phyloP scores from a whole-genome alignment of 2,888 invertebrate genomes.

The Noctua janthina region DNA sequence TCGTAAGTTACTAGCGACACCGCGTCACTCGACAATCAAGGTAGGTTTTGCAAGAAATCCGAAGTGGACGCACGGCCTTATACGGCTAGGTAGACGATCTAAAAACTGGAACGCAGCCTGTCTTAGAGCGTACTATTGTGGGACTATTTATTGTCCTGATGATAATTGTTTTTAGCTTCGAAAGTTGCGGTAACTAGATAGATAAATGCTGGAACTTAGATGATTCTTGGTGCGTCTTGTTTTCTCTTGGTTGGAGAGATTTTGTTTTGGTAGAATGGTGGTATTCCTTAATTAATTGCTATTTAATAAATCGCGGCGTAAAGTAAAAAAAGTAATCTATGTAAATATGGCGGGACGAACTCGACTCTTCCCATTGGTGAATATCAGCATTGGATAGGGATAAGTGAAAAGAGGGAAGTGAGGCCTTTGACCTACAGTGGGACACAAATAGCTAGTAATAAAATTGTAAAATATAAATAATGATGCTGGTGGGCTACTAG shows the following conservation, averaged over 20 bases:
- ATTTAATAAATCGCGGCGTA: neutral
- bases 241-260: slow-evolving; percentile 27
- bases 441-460: too few relatives aligned
- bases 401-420: too few relatives aligned
- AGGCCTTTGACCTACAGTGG: too few relatives aligned
- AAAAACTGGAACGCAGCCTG: slow-evolving; percentile 76
- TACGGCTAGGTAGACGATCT: slow-evolving; percentile 73
- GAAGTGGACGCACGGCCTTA: slow-evolving; percentile 73
- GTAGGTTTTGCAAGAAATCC: slow-evolving; percentile 76
- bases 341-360: neutral
- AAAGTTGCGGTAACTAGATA: slow-evolving; percentile 61
- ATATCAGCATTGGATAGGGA: too few relatives aligned
- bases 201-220: slow-evolving; percentile 54
- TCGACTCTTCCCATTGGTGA: too few relatives aligned
- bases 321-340: neutral
- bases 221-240: slow-evolving; percentile 33
- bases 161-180: slow-evolving; percentile 67
- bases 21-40: slow-evolving; percentile 73
- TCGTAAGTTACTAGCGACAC: slow-evolving; percentile 56
- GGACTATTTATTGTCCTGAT: slow-evolving; percentile 65
- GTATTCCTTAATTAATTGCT: neutral
- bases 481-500: too few relatives aligned
- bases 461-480: too few relatives aligned
- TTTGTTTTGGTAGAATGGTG: neutral
- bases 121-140: slow-evolving; percentile 63